phyloP scores from a whole-genome alignment of 2,113 vertebrate species.

The Turdus rufiventris region DNA sequence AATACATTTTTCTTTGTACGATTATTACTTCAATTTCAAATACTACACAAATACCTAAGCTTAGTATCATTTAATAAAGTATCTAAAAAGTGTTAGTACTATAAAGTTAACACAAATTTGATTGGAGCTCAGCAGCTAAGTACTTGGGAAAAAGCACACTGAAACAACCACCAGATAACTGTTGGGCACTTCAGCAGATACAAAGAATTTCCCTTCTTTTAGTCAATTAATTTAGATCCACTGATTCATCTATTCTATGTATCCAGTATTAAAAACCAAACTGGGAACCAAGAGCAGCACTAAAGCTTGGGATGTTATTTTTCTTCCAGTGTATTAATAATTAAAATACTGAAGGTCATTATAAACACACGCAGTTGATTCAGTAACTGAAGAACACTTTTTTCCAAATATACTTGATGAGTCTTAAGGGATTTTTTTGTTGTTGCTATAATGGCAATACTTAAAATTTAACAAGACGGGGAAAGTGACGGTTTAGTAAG shows the following conservation, averaged over 20 bases:
- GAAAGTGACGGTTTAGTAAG: neutral
- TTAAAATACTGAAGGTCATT: neutral
- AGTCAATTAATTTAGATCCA: neutral
- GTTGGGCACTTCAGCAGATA: neutral
- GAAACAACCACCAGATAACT: neutral
- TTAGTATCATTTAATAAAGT: neutral
- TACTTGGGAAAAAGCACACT: neutral
- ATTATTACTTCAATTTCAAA: neutral
- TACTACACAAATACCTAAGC: neutral
- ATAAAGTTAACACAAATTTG: neutral
- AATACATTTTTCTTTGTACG: neutral
- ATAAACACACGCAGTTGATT: neutral
- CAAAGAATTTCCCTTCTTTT: neutral
- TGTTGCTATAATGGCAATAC: neutral
- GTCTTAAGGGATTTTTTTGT: neutral
- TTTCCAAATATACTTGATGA: neutral
- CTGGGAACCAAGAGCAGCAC: neutral
- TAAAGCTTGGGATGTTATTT: neutral
- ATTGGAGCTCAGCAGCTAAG: neutral
- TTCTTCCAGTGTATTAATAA: neutral
- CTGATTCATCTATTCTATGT: neutral
- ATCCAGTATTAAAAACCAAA: neutral
- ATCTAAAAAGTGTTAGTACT: neutral
- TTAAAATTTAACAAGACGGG: neutral
- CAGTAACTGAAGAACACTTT: neutral